Evolutionary conservation across 2,888 invertebrate species (phyloP).

Genomic region (Nomada ruficornis): DNA sequence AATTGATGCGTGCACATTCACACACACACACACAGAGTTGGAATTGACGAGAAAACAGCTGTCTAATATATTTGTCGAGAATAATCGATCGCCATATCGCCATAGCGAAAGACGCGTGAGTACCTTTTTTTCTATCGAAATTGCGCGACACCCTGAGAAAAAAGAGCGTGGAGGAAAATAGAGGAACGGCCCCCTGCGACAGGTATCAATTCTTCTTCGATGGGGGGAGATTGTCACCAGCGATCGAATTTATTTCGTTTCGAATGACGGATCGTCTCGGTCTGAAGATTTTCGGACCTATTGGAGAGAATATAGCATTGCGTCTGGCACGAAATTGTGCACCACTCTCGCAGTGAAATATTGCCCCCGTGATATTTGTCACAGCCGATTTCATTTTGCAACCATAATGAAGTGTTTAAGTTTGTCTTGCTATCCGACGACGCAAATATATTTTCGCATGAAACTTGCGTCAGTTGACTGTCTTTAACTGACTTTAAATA

Average conservation of each 20-base stretch:
- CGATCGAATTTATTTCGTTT: slow-evolving; percentile 19
- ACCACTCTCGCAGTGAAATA: not conserved
- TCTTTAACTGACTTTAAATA: too few species aligned
- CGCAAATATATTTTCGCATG: too few species aligned
- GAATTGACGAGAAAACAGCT: slow-evolving; percentile 63
- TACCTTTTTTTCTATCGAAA: slow-evolving; percentile 36
- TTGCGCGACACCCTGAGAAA: slow-evolving; percentile 3
- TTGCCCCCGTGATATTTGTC: not conserved
- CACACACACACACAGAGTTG: slow-evolving; percentile 19
- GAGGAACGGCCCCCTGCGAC: not conserved
- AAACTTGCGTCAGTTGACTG: too few species aligned
- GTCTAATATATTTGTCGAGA: slow-evolving; percentile 68
- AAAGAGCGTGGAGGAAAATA: not conserved
- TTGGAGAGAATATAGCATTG: not conserved
- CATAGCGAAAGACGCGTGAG: slow-evolving; percentile 31
- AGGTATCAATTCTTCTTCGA: slow-evolving; percentile 21
- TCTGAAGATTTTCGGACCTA: not conserved
- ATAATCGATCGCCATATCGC: slow-evolving; percentile 65
- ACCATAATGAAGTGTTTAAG: too few species aligned
- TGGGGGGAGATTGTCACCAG: slow-evolving; percentile 17
- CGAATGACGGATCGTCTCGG: slow-evolving; percentile 21
- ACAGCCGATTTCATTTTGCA: too few species aligned
- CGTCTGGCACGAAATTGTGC: too few species aligned
- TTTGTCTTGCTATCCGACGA: too few species aligned
- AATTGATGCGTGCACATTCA: slow-evolving; percentile 53